Percentiles rank a stretch among this genome's conserved stretches.
phyloP scores from a whole-genome alignment of 2,797 vertebrate genomes.

The Setipinna tenuifilis region DNA sequence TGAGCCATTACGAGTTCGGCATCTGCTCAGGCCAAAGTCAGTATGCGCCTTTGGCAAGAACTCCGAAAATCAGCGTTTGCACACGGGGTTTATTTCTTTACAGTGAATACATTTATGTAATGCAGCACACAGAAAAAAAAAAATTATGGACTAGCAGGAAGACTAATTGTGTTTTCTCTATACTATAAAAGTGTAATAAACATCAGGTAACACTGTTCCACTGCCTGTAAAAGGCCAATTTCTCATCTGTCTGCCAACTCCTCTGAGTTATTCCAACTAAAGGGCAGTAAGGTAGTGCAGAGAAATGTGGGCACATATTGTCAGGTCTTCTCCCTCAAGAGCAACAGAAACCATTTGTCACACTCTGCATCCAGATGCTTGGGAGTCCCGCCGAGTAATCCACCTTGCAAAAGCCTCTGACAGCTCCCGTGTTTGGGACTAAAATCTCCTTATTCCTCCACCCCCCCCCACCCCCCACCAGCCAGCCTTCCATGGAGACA shows the following conservation, averaged over 20 bases:
- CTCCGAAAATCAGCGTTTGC: background rate
- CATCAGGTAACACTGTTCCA: background rate
- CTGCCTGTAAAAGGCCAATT: background rate
- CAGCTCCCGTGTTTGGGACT: background rate
- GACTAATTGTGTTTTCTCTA: background rate
- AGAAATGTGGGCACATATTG: background rate
- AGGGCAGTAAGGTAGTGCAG: background rate
- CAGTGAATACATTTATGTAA: background rate
- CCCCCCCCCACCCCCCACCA: background rate
- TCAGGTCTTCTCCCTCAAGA: background rate
- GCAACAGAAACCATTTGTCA: slow-evolving; percentile 4
- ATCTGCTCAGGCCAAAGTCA: background rate
- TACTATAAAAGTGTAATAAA: background rate
- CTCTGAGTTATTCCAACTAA: background rate
- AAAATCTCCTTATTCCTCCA: background rate
- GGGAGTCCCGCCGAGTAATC: background rate
- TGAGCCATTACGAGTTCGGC: slow-evolving; percentile 12
- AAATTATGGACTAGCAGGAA: background rate
- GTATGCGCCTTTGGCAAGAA: slow-evolving; percentile 12
- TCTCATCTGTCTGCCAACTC: background rate
- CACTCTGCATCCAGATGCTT: background rate
- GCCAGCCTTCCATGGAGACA: background rate
- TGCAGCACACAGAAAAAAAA: background rate
- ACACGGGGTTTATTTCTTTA: slow-evolving; percentile 10
- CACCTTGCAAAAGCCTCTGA: background rate